Percentiles rank a stretch among this genome's conserved stretches.
phyloP scores from a whole-genome alignment of 1,140 invertebrate species.

The Aphelenchoides avenae region DNA sequence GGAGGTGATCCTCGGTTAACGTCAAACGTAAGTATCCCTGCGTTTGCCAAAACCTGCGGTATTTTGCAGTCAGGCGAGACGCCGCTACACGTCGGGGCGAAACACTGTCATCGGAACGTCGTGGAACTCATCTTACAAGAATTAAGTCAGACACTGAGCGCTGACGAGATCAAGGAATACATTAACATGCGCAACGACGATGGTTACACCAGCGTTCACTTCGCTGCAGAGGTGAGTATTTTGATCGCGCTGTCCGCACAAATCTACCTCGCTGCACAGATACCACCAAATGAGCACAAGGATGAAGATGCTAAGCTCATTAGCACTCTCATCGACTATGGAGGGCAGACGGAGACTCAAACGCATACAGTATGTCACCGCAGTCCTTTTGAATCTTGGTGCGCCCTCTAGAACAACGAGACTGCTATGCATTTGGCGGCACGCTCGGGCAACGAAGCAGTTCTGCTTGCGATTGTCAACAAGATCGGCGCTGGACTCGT shows the following conservation, averaged over 20 bases:
- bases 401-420: slow-evolving; percentile 65
- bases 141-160: slow-evolving; percentile 24
- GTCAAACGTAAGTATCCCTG: no score
- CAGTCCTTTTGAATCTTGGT: slow-evolving; percentile 5
- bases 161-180: slow-evolving; percentile 35
- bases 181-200: slow-evolving; percentile 64
- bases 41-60: no score
- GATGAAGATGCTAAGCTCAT: slow-evolving; percentile 85
- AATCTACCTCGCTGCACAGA: no score
- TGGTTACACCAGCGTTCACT: slow-evolving; percentile 88
- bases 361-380: slow-evolving; percentile 68
- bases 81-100: slow-evolving; percentile 63
- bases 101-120: slow-evolving; percentile 63
- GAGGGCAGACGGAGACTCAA: slow-evolving; percentile 77
- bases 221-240: no score
- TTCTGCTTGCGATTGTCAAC: slow-evolving; percentile 84
- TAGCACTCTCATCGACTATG: slow-evolving; percentile 77
- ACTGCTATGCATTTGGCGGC: slow-evolving; percentile 92
- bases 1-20: slow-evolving; percentile 60
- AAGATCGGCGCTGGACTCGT: slow-evolving; percentile 79
- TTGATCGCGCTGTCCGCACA: no score
- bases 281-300: slow-evolving; percentile 61
- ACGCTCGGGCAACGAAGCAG: slow-evolving; percentile 86
- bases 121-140: slow-evolving; percentile 60
- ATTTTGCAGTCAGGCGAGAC: slow-evolving; percentile 79